Percentiles rank a stretch among this genome's conserved stretches.
These are phyloP conservation scores for Iguana delicatissima DNA, from an alignment of 2,797 vertebrate genomes.

Conservation along the genomic window DNA sequence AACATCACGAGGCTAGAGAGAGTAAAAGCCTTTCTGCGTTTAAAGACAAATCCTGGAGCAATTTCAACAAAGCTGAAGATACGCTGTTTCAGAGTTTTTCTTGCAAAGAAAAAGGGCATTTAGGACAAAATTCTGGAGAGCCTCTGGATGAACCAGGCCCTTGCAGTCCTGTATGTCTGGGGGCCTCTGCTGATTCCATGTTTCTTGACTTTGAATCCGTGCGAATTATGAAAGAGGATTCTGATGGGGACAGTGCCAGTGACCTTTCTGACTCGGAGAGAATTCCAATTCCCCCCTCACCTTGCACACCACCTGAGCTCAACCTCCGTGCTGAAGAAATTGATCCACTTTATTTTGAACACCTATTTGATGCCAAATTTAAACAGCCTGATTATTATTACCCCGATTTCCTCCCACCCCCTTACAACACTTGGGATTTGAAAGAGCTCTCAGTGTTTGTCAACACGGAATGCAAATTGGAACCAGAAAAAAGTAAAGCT, in stretches of 20 bases:
- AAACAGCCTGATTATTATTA: conserved; percentile 75
- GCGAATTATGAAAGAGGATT: conserved; percentile 81
- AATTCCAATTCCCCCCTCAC: conserved; percentile 79
- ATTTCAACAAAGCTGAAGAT: conserved; percentile 25
- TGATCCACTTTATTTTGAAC: conserved; percentile 65
- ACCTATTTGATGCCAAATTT: conserved; percentile 64
- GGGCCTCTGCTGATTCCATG: conserved; percentile 61
- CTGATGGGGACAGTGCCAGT: conserved; percentile 89
- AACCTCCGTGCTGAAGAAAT: conserved; percentile 89
- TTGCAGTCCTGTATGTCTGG: conserved; percentile 45
- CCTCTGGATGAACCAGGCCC: conserved; percentile 37
- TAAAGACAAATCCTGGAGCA: conserved; percentile 32
- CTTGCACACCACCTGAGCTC: conserved; percentile 84
- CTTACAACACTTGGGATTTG: conserved; percentile 92
- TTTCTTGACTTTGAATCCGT: conserved; percentile 78
- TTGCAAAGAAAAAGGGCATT: conserved; percentile 20
- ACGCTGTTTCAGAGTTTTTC: conserved; percentile 28
- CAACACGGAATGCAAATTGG: conserved; percentile 77
- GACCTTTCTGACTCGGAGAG: conserved; percentile 92
- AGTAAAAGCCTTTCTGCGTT: conserved; percentile 35
- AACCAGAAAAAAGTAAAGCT: conserved; percentile 71
- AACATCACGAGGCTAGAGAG: conserved; percentile 43
- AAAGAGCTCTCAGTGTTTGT: conserved; percentile 84
- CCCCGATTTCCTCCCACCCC: conserved; percentile 91
- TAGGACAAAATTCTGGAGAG: neutral